Conservation (phyloP, 2,888 invertebrate species). For the Parnassius smintheus region DNA sequence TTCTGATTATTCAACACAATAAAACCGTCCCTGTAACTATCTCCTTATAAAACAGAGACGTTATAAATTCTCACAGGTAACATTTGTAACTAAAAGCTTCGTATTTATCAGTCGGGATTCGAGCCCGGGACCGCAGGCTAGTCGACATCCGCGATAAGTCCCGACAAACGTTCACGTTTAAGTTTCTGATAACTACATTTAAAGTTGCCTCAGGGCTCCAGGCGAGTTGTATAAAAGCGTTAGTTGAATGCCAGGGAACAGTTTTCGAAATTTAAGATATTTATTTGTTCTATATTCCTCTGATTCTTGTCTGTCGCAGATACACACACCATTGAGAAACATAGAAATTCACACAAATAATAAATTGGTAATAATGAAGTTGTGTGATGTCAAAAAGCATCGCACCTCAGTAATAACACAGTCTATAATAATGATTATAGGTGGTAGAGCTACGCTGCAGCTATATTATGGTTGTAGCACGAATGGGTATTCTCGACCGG, state of each 20-base stretch:
- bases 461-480: too few species aligned
- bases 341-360: too few species aligned
- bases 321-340: too few species aligned
- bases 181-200: constrained; percentile 11
- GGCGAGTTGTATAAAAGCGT: background rate
- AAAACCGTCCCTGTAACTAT: background rate
- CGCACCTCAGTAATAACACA: too few species aligned
- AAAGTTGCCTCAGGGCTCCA: constrained; percentile 3
- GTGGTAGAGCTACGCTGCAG: too few species aligned
- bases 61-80: constrained; percentile 14
- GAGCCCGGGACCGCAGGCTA: constrained; percentile 10
- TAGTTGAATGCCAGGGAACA: background rate
- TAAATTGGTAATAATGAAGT: too few species aligned
- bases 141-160: constrained; percentile 6
- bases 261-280: background rate
- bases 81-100: constrained; percentile 12
- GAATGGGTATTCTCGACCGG: too few species aligned
- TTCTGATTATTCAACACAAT: too few species aligned
- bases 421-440: too few species aligned
- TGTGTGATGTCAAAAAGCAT: too few species aligned
- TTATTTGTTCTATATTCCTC: background rate
- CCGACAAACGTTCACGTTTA: constrained; percentile 7
- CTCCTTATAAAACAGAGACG: background rate
- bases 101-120: constrained; percentile 5
- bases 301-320: background rate